These are phyloP conservation scores for Pseudomyrmex flavicornis DNA, from an alignment of 1,140 invertebrate species.

Conservation along the genomic window DNA sequence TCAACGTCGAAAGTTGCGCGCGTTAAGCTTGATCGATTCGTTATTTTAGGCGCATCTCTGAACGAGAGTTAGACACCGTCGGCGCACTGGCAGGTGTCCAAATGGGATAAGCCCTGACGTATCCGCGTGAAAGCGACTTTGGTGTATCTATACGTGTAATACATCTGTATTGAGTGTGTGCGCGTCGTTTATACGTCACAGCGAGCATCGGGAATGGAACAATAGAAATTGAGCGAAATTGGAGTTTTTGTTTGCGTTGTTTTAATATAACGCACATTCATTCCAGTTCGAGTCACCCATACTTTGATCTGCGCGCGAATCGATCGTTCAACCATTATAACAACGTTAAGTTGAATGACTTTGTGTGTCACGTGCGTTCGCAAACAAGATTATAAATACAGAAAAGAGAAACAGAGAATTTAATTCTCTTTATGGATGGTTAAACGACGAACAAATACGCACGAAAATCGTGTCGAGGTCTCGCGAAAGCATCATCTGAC, in stretches of 20 bases:
- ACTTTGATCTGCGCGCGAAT: conserved; percentile 20
- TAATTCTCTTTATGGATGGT: not conserved
- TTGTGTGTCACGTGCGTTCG: not conserved
- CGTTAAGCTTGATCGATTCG: conserved; percentile 61
- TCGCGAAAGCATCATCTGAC: not conserved
- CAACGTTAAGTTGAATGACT: conserved; percentile 24
- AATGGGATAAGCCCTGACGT: conserved; percentile 75
- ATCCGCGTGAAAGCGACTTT: conserved; percentile 61
- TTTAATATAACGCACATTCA: not conserved
- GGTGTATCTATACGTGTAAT: conserved; percentile 23
- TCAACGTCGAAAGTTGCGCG: conserved; percentile 65
- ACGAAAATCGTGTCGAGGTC: conserved; percentile 33
- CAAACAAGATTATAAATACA: conserved; percentile 16
- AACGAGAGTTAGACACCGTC: conserved; percentile 68
- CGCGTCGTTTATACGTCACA: not conserved
- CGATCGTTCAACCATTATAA: conserved; percentile 38
- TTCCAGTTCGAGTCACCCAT: not conserved
- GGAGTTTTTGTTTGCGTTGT: no score
- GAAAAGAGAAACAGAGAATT: conserved; percentile 5
- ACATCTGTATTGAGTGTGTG: conserved; percentile 4
- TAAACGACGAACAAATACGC: conserved; percentile 28
- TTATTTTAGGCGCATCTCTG: conserved; percentile 74
- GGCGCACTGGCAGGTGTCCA: conserved; percentile 72
- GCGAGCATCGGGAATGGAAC: no score
- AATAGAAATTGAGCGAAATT: no score